Evolutionary conservation across 2,888 invertebrate genomes (phyloP).

Genomic region (Laothoe populi): DNA sequence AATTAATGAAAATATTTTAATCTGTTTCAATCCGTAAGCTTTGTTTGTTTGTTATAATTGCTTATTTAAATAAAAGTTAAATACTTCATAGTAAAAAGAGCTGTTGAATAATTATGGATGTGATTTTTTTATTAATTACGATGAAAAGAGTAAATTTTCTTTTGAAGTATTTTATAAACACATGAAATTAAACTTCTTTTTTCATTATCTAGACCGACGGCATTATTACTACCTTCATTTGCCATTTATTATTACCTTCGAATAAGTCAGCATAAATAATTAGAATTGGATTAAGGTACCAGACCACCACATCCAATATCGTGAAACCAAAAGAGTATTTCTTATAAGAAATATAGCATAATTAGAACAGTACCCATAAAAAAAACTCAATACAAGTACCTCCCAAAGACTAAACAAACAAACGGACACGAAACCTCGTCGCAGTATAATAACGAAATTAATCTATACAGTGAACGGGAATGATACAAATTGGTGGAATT

Average conservation of each 20-base stretch:
- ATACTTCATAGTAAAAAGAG: not conserved
- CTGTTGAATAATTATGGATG: not conserved
- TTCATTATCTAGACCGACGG: too few relatives aligned
- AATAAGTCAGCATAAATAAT: too few relatives aligned
- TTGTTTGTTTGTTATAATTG: conserved; percentile 5
- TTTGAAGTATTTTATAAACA: too few relatives aligned
- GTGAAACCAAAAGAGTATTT: too few relatives aligned
- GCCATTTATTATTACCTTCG: too few relatives aligned
- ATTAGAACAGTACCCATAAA: not conserved
- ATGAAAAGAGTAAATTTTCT: too few relatives aligned
- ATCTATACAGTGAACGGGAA: conserved; percentile 46
- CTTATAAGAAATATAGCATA: too few relatives aligned
- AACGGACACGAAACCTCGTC: conserved; percentile 24
- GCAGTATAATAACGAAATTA: conserved; percentile 43
- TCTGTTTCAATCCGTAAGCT: conserved; percentile 39
- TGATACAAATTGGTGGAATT: conserved; percentile 62
- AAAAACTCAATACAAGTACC: not conserved
- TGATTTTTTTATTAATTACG: too few relatives aligned
- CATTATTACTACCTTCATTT: too few relatives aligned
- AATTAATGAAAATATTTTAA: conserved; percentile 80
- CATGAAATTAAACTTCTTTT: too few relatives aligned
- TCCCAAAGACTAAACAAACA: not conserved
- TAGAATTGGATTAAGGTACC: too few relatives aligned
- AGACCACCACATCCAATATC: too few relatives aligned
- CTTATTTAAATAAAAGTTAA: conserved; percentile 11